Percentiles rank a stretch among this genome's conserved stretches.
Evolutionary conservation across 2,797 vertebrate genomes (phyloP).

Genomic region (Lepidocolaptes lacrymiger): DNA sequence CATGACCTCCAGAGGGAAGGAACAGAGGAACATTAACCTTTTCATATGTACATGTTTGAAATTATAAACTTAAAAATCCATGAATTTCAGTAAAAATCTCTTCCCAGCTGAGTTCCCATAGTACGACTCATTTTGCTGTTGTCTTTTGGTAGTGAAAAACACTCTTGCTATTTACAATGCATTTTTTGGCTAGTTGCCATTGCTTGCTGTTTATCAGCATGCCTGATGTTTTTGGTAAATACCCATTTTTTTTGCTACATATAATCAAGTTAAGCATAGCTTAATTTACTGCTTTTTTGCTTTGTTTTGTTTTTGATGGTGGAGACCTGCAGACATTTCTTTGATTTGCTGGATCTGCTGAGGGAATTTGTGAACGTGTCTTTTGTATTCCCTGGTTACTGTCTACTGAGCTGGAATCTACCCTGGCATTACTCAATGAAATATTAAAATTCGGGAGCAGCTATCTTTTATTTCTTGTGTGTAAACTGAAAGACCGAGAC

Average conservation of each 20-base stretch:
- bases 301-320: neutral
- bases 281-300: neutral
- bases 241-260: neutral
- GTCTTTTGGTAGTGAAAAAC: neutral
- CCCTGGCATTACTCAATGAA: neutral
- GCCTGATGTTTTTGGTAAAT: neutral
- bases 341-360: neutral
- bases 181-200: neutral
- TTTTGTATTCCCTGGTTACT: neutral
- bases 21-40: slow-evolving; percentile 25
- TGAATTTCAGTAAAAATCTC: slow-evolving; percentile 7
- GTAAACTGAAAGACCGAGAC: neutral
- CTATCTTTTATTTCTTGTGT: neutral
- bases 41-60: neutral
- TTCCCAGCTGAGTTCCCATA: neutral
- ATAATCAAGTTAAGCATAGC: neutral
- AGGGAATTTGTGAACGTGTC: neutral
- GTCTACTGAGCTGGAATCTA: neutral
- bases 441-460: neutral
- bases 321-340: neutral
- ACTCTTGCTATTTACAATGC: neutral
- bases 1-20: neutral
- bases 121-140: neutral
- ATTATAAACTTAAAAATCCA: neutral
- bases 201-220: slow-evolving; percentile 11